Conservation (phyloP, 2,797 vertebrate species). For the Sphaeramia orbicularis region DNA sequence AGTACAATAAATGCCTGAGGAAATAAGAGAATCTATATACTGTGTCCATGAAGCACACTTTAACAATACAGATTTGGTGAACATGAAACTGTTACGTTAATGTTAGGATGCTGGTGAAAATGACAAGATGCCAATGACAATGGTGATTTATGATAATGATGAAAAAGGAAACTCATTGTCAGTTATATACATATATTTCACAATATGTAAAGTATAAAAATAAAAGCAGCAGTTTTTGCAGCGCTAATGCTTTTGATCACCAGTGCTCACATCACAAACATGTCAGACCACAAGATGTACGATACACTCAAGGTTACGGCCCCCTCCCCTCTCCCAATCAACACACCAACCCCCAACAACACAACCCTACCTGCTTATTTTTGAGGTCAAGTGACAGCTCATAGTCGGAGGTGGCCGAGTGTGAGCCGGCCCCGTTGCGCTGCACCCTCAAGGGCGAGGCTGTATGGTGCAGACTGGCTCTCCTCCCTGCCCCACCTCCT, state of each 20-base stretch:
- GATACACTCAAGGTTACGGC: constrained; percentile 57
- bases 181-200: background rate
- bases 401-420: constrained; percentile 93
- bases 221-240: constrained; percentile 15
- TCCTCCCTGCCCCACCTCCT: constrained; percentile 85
- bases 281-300: constrained; percentile 70
- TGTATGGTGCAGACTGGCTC: constrained; percentile 92
- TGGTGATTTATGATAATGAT: constrained; percentile 55
- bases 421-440: constrained; percentile 93
- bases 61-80: constrained; percentile 27
- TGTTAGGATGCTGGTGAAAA: constrained; percentile 46
- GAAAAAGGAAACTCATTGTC: constrained; percentile 47
- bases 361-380: constrained; percentile 97
- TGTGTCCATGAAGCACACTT: constrained; percentile 8
- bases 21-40: background rate
- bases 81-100: constrained; percentile 22
- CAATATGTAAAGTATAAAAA: background rate
- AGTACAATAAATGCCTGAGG: constrained; percentile 5
- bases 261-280: constrained; percentile 52
- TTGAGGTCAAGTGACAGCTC: constrained; percentile 99
- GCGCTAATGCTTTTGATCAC: constrained; percentile 5
- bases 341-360: constrained; percentile 68
- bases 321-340: constrained; percentile 36
- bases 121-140: constrained; percentile 65
- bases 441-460: constrained; percentile 94